Evolutionary conservation across 2,113 vertebrate species (phyloP).

Genomic region (Pan troglodytes): NHGRI_mPanTro3-v2.1_pri NC_072402.2:37131001-37131500

Average conservation of each 20-base stretch:
- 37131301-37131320: background rate
- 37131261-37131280: conserved; percentile 25
- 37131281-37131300: background rate
- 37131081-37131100: background rate
- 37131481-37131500: background rate
- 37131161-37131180: background rate
- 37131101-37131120: background rate
- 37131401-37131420: background rate
- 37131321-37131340: background rate
- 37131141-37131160: background rate
- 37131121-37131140: background rate
- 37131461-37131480: background rate
- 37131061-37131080: background rate
- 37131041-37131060: background rate
- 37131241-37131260: background rate
- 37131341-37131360: background rate
- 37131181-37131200: background rate
- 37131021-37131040: background rate
- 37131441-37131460: background rate
- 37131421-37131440: background rate
- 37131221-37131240: conserved; percentile 14
- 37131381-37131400: background rate
- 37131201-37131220: background rate
- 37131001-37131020: conserved; percentile 12
- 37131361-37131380: background rate